Base-by-base conservation (phyloP, 2,888 invertebrate genomes). In the Caenorhabditis sp. region DNA sequence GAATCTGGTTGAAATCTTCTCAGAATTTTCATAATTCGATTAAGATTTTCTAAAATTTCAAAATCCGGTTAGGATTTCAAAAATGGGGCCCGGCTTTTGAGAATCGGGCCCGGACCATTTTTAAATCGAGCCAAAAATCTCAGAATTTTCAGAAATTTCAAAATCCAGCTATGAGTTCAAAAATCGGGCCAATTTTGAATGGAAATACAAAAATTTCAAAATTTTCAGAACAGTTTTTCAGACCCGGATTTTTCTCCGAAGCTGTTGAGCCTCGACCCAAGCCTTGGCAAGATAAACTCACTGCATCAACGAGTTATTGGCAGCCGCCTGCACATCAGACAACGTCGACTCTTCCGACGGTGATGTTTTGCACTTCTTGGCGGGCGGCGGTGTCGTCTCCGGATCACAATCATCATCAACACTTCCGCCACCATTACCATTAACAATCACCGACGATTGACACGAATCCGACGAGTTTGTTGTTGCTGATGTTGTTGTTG, bases 381-480 rank as follows among this genome's bases (percentile, higher is more conserved):
- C 53, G 17, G 74, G 63, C 24, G 76, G 63, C 24, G 76, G 75
- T 31, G 65, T 65, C 8, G 27, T 23, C 19, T 19, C n/a, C 6
- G 26, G 58, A 19, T 72, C 72, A 10, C 58, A 58, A 8, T 51
- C 62, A 5, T 50, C 64, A 21, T 62, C 62, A 24, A 49, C 57
- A 19, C 57, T 10, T 31, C 31, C 31, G 31, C 31, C 31, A 6
- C 31, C 31, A 31, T 10, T 14, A 31, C 62, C 60, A 51, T 66
- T 76, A 21, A 77, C 77, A 58, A 79, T 77, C 8, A 79, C 75
- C 14, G 66, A 70, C 64, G 14, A 69, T 60, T 43, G 24, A 58
- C 26, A 55, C 17, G 26, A 55, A 36, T 36, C 36, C 2, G 36
- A 19, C 19, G 61, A 6, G 31, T 31, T 31, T 31, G 31, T 31